A percentile compares a stretch with the other conserved stretches of the same genome.
These are phyloP conservation scores for Chloroceryle amazona DNA, from an alignment of 2,797 vertebrate genomes.

Conservation along the genomic window DNA sequence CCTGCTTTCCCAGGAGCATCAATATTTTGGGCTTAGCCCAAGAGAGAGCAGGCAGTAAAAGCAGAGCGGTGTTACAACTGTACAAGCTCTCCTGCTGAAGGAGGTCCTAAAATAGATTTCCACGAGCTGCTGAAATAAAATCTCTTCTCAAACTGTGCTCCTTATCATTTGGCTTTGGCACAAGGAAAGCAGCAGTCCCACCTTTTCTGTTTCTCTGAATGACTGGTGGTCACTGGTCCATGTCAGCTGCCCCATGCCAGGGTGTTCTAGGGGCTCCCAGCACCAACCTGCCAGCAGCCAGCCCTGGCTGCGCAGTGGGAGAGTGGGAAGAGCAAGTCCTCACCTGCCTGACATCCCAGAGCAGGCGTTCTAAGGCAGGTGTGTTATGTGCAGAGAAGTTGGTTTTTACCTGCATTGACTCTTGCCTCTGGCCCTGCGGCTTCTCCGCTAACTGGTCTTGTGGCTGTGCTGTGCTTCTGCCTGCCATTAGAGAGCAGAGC, in stretches of 20 bases:
- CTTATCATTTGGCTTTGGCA: neutral
- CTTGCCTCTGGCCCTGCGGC: neutral
- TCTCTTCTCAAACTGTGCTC: neutral
- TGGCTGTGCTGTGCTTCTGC: slow-evolving; percentile 10
- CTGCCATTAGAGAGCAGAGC: neutral
- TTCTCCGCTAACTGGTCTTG: neutral
- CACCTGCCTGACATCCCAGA: fast-evolving
- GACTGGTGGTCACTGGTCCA: fast-evolving
- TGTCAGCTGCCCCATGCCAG: neutral
- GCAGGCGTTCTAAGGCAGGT: neutral
- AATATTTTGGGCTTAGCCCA: neutral
- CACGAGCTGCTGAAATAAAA: neutral
- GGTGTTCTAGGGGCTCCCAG: neutral
- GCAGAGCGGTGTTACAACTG: neutral
- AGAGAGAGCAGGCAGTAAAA: neutral
- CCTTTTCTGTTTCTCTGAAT: neutral
- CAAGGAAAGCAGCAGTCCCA: neutral
- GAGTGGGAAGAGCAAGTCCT: neutral
- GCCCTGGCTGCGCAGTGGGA: neutral
- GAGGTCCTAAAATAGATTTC: neutral
- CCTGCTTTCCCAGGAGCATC: neutral
- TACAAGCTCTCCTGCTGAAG: neutral
- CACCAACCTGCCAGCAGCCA: neutral
- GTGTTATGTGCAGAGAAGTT: neutral
- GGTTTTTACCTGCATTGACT: neutral